phyloP scores from a whole-genome alignment of 2,888 invertebrate species.

The Gymnocheta viridis region DNA sequence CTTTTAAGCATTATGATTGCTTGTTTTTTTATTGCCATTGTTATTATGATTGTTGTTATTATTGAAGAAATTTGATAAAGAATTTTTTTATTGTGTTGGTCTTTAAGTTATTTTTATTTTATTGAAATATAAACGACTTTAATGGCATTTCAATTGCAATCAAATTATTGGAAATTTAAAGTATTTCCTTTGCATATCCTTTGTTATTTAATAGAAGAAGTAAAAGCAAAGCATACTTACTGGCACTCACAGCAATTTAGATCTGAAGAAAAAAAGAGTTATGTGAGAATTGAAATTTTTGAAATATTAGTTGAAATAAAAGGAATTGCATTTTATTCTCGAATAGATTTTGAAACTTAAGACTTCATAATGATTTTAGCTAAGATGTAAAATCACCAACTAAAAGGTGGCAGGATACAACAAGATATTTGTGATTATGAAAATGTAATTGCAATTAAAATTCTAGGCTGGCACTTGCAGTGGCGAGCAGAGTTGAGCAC shows the following conservation, averaged over 20 bases:
- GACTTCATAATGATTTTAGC: too few relatives aligned
- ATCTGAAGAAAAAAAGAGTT: not conserved
- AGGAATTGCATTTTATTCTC: too few relatives aligned
- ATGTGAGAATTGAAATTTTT: not conserved
- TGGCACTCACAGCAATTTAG: not conserved
- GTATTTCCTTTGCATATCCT: not conserved
- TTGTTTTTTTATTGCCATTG: constrained; percentile 15
- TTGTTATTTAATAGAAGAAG: not conserved
- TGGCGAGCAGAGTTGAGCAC: too few relatives aligned
- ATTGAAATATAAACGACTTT: constrained; percentile 44
- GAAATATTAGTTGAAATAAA: not conserved
- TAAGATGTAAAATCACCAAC: too few relatives aligned
- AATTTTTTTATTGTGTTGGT: constrained; percentile 32
- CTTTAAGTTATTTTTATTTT: constrained; percentile 38
- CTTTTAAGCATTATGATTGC: constrained; percentile 32
- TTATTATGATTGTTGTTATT: constrained; percentile 24
- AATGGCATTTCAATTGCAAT: not conserved
- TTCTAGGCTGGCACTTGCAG: too few relatives aligned
- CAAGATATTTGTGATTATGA: too few relatives aligned
- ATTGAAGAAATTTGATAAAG: constrained; percentile 30
- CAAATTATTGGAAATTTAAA: not conserved
- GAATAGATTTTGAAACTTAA: too few relatives aligned
- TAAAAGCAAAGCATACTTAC: not conserved
- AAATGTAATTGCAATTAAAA: too few relatives aligned
- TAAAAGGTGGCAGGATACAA: too few relatives aligned